A percentile compares a stretch with the other conserved stretches of the same genome.
phyloP scores from a whole-genome alignment of 2,888 invertebrate genomes.

The Osmoderma eremita region DNA sequence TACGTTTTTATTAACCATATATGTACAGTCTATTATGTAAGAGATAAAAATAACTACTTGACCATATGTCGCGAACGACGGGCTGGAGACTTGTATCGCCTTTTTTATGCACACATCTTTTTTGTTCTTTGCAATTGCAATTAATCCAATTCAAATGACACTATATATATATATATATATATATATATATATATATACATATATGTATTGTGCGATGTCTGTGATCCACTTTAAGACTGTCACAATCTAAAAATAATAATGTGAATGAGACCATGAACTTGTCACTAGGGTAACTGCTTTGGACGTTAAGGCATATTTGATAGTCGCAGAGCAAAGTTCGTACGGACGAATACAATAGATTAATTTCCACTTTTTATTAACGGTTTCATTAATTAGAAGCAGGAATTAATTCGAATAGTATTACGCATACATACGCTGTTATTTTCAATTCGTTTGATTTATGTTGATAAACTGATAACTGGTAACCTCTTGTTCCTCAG shows the following conservation, averaged over 20 bases:
- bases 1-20: conserved; percentile 24
- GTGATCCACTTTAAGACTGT: conserved; percentile 36
- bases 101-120: conserved; percentile 32
- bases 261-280: conserved; percentile 42
- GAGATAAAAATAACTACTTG: conserved; percentile 37
- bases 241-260: conserved; percentile 40
- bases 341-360: conserved; percentile 4
- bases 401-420: conserved; percentile 12
- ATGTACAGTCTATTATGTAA: conserved; percentile 33
- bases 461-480: conserved; percentile 11
- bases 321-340: conserved; percentile 16
- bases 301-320: conserved; percentile 25
- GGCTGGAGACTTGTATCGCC: conserved; percentile 31
- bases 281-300: conserved; percentile 12
- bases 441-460: conserved; percentile 24
- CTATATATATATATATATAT: background rate
- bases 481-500: conserved; percentile 16
- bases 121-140: conserved; percentile 32
- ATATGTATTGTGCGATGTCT: conserved; percentile 27
- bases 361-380: conserved; percentile 18
- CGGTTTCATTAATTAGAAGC: conserved; percentile 13
- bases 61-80: conserved; percentile 38
- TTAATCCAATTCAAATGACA: conserved; percentile 32
- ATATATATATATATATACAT: background rate
- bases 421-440: conserved; percentile 3